Evolutionary conservation across 2,888 invertebrate genomes (phyloP).

Genomic region (Folsomia manolachei): DNA sequence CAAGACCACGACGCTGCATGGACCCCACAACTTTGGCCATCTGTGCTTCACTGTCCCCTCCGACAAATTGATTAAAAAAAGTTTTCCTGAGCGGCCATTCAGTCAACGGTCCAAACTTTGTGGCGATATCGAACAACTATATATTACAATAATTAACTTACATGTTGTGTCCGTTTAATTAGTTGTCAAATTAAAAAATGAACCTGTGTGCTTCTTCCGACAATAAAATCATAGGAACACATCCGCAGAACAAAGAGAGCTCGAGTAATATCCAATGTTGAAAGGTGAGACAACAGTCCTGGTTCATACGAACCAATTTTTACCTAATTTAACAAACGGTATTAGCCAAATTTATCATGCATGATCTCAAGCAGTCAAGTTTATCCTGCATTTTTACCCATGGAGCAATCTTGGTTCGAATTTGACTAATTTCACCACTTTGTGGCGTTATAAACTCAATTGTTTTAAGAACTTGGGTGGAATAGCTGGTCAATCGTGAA

Average conservation of each 20-base stretch:
- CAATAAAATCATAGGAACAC: conserved; percentile 55
- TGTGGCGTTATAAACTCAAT: neutral
- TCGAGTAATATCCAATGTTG: conserved; percentile 55
- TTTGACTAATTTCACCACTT: neutral
- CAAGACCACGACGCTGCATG: conserved; percentile 52
- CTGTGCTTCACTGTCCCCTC: conserved; percentile 53
- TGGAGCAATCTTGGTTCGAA: neutral
- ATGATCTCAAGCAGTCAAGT: no score
- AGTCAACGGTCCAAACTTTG: conserved; percentile 51
- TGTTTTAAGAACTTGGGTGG: neutral
- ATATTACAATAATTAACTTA: neutral
- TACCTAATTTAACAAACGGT: no score
- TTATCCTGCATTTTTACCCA: no score
- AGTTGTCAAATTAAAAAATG: no score
- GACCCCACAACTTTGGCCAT: conserved; percentile 50
- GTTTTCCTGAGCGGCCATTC: conserved; percentile 53
- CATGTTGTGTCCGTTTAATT: neutral
- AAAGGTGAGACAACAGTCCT: conserved; percentile 50
- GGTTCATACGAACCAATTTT: conserved; percentile 44
- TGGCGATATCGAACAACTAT: conserved; percentile 45
- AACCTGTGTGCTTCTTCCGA: conserved; percentile 56
- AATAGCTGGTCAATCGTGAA: no score
- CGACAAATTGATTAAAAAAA: conserved; percentile 57
- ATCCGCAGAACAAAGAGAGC: conserved; percentile 56
- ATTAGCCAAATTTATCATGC: no score